Percentiles rank a stretch among this genome's conserved stretches.
Conservation (phyloP, 2,797 vertebrate species). For the Onychomys leucogaster region DNA sequence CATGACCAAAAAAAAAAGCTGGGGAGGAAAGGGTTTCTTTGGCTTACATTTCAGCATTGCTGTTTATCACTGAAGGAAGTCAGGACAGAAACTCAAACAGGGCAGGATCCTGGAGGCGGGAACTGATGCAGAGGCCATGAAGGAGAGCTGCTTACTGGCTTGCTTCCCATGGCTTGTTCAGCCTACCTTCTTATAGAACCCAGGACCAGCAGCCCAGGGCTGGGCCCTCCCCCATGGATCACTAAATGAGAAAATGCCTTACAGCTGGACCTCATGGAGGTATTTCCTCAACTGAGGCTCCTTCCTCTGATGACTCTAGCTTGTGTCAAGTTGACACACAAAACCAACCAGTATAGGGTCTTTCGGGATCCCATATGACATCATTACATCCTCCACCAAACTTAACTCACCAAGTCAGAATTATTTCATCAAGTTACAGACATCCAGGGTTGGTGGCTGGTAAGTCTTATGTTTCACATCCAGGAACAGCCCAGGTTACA, state of each 20-base stretch:
- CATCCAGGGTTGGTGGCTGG: background rate
- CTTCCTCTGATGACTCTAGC: background rate
- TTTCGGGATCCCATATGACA: fast-evolving
- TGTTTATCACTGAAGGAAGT: background rate
- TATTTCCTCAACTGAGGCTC: background rate
- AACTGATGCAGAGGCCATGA: background rate
- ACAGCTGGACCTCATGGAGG: background rate
- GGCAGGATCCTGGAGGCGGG: background rate
- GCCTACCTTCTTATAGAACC: background rate
- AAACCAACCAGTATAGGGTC: background rate
- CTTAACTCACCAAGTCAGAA: no score
- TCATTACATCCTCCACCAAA: background rate
- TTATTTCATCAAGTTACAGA: background rate
- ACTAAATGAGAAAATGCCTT: background rate
- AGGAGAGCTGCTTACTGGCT: background rate
- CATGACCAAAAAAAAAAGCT: background rate
- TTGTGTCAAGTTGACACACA: background rate
- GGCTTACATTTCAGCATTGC: background rate
- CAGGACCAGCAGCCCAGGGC: background rate
- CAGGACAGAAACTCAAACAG: background rate
- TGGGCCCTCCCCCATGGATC: background rate
- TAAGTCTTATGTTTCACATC: background rate
- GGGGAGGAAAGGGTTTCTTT: background rate
- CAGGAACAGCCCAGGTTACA: background rate
- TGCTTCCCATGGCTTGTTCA: background rate